These are phyloP conservation scores for Oscheius onirici DNA, from an alignment of 2,888 invertebrate genomes.

Conservation along the genomic window DNA sequence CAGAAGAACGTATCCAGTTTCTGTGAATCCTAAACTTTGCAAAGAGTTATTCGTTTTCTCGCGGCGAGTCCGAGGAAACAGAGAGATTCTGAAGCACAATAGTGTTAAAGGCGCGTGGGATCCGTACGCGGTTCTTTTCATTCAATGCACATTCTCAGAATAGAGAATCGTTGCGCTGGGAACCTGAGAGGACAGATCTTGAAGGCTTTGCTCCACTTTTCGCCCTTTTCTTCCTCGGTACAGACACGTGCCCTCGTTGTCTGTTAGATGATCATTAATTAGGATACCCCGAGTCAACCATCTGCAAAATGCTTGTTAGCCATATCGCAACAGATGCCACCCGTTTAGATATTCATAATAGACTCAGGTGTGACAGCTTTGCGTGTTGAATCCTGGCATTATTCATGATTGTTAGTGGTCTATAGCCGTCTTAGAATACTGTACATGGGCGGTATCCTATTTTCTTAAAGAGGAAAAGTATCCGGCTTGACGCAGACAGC, in stretches of 20 bases:
- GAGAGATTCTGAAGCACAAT: constrained; percentile 2
- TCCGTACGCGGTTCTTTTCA: constrained; percentile 30
- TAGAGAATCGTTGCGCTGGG: constrained; percentile 32
- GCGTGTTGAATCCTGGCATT: constrained; percentile 28
- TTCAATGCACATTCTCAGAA: constrained; percentile 30
- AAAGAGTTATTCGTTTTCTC: not conserved
- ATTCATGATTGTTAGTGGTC: constrained; percentile 21
- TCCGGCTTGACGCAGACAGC: not conserved
- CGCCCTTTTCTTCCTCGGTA: not conserved
- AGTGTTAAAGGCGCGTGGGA: constrained; percentile 27
- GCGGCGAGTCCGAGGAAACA: not conserved
- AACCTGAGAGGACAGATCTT: constrained; percentile 4
- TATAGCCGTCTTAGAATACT: not conserved
- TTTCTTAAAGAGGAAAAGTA: too few relatives aligned
- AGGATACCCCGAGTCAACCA: constrained; percentile 19
- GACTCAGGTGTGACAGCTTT: constrained; percentile 32
- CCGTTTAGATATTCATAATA: constrained; percentile 30
- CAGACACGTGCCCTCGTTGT: not conserved
- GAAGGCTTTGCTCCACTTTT: not conserved
- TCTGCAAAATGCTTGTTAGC: constrained; percentile 26
- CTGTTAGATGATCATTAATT: constrained; percentile 8
- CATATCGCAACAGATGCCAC: constrained; percentile 27
- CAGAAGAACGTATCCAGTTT: constrained; percentile 4
- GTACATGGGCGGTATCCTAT: too few relatives aligned
- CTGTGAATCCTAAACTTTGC: not conserved